Percentiles rank a stretch among this genome's conserved stretches.
Conservation (phyloP, 2,113 vertebrate species). For the Oryzias javanicus region DNA sequence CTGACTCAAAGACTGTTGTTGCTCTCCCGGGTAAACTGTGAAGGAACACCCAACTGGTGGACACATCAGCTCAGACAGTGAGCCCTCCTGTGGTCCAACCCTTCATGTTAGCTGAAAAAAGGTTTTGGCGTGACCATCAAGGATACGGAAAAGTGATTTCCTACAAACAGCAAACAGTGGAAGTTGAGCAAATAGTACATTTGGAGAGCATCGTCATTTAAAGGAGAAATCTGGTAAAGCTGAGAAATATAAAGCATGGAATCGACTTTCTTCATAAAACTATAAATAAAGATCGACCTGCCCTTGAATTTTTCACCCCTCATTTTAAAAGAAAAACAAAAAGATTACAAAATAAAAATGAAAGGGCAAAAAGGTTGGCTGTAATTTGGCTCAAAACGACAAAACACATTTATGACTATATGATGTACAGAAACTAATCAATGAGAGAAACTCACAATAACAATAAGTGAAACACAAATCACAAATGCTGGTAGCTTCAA, state of each 20-base stretch:
- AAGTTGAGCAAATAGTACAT: constrained; percentile 42
- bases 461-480: constrained; percentile 37
- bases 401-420: constrained; percentile 40
- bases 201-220: constrained; percentile 35
- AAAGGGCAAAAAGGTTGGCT: not conserved
- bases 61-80: constrained; percentile 21
- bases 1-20: constrained; percentile 2
- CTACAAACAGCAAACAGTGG: constrained; percentile 27
- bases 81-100: constrained; percentile 21
- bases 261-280: constrained; percentile 30
- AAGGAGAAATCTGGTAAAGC: constrained; percentile 30
- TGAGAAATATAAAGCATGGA: constrained; percentile 18
- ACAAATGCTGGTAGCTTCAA: not conserved
- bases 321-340: constrained; percentile 7
- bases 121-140: constrained; percentile 21
- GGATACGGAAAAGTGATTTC: constrained; percentile 30
- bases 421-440: constrained; percentile 22
- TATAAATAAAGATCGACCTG: not conserved
- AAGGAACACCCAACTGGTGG: constrained; percentile 29
- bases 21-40: constrained; percentile 49
- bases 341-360: constrained; percentile 2
- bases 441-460: constrained; percentile 15
- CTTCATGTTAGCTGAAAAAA: constrained; percentile 28
- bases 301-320: constrained; percentile 10
- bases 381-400: constrained; percentile 21